phyloP scores from a whole-genome alignment of 1,140 invertebrate species.

The Thrips palmi region DNA sequence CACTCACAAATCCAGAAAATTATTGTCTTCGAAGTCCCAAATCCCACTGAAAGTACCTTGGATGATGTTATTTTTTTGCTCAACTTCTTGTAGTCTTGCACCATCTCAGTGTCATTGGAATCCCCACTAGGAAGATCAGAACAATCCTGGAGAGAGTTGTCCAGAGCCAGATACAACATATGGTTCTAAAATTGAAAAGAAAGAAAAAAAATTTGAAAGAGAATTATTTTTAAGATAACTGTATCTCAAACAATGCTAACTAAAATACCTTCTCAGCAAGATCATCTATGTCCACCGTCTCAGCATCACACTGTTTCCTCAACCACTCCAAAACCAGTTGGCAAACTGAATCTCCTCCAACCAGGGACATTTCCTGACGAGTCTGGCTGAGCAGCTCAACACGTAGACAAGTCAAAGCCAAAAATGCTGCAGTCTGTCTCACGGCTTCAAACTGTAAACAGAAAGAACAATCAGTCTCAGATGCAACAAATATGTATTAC shows the following conservation, averaged over 20 bases:
- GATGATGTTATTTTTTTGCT: conserved; percentile 26
- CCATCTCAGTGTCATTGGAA: conserved; percentile 49
- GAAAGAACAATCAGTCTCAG: conserved; percentile 11
- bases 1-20: background rate
- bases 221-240: conserved; percentile 5
- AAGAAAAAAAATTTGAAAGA: conserved; percentile 10
- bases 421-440: conserved; percentile 32
- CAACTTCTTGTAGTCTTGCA: conserved; percentile 64
- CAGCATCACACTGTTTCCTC: conserved; percentile 15
- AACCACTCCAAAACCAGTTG: conserved; percentile 50
- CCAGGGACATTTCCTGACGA: conserved; percentile 37
- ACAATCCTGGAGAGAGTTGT: conserved; percentile 62
- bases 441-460: conserved; percentile 34
- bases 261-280: conserved; percentile 24
- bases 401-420: conserved; percentile 38
- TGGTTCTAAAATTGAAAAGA: conserved; percentile 47
- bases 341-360: conserved; percentile 37
- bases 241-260: background rate
- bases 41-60: conserved; percentile 12
- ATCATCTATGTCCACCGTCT: conserved; percentile 2
- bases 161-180: conserved; percentile 53
- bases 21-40: background rate
- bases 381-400: conserved; percentile 45
- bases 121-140: conserved; percentile 46
- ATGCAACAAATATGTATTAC: background rate